phyloP scores from a whole-genome alignment of 2,888 invertebrate species.

The Dicycla oo region DNA sequence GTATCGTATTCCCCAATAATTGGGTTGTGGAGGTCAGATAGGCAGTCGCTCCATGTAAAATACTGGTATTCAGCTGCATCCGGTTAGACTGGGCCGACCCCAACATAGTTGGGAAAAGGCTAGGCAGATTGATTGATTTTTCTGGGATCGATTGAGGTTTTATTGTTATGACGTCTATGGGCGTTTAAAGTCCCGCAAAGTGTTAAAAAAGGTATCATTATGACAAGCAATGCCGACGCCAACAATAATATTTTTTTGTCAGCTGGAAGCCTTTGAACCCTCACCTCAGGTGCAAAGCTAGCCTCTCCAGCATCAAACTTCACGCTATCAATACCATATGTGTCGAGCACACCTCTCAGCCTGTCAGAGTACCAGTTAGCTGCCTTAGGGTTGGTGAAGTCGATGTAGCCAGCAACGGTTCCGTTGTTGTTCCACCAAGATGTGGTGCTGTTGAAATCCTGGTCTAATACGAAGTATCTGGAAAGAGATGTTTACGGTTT shows the following conservation, averaged over 20 bases:
- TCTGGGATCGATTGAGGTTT: too few relatives aligned
- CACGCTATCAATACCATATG: constrained; percentile 93
- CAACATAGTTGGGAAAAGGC: too few relatives aligned
- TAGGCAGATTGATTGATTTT: too few relatives aligned
- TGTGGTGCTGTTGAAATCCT: constrained; percentile 83
- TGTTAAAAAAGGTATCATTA: background rate
- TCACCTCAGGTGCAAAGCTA: constrained; percentile 91
- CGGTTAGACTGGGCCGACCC: too few relatives aligned
- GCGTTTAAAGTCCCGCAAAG: too few relatives aligned
- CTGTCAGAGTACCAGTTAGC: constrained; percentile 91
- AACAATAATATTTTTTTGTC: background rate
- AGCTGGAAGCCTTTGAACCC: background rate
- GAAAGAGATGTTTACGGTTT: background rate
- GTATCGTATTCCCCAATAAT: too few relatives aligned
- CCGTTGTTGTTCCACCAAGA: constrained; percentile 90
- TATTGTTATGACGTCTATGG: too few relatives aligned
- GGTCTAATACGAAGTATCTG: constrained; percentile 88
- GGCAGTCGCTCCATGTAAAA: too few relatives aligned
- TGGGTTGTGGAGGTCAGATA: too few relatives aligned
- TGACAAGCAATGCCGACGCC: background rate
- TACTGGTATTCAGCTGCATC: too few relatives aligned
- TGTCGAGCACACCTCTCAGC: constrained; percentile 88
- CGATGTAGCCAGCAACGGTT: constrained; percentile 90
- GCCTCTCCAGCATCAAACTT: constrained; percentile 96
- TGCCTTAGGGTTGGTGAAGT: constrained; percentile 93